Evolutionary conservation across 2,113 vertebrate species (phyloP).

Genomic region (Miniopterus natalensis): DNA sequence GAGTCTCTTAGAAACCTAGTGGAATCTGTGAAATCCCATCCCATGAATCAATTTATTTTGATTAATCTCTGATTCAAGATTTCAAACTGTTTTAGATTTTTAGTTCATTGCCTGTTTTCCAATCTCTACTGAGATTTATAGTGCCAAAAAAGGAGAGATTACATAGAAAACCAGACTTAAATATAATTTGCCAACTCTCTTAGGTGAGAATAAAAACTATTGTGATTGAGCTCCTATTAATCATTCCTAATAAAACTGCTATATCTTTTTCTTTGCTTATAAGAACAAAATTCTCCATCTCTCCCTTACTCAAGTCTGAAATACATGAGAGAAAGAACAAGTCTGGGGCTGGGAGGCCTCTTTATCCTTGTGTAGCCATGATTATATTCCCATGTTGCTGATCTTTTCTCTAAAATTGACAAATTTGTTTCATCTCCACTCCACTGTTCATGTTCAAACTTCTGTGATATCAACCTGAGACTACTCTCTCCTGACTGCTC

Average conservation of each 20-base stretch:
- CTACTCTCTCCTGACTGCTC: not conserved
- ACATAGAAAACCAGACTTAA: slow-evolving; percentile 22
- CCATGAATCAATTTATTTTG: not conserved
- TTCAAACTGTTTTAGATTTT: slow-evolving; percentile 46
- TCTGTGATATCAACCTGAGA: not conserved
- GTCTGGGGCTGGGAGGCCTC: not conserved
- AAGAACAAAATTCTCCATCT: not conserved
- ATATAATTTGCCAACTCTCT: slow-evolving; percentile 7
- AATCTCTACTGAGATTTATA: not conserved
- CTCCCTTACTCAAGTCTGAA: not conserved
- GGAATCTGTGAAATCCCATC: not conserved
- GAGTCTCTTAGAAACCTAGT: slow-evolving; percentile 30
- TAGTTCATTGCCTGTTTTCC: not conserved
- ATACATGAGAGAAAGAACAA: not conserved
- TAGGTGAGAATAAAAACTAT: not conserved
- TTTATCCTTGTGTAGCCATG: not conserved
- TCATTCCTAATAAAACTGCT: slow-evolving; percentile 31
- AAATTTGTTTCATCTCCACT: not conserved
- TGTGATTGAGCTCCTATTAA: slow-evolving; percentile 12
- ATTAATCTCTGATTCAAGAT: not conserved
- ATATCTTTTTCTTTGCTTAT: not conserved
- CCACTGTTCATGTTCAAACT: not conserved
- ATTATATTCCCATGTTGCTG: not conserved
- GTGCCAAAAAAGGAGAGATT: not conserved
- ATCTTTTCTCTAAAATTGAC: not conserved